Percentiles rank a stretch among this genome's conserved stretches.
phyloP scores from a whole-genome alignment of 2,888 invertebrate genomes.

The Dicycla oo region DNA sequence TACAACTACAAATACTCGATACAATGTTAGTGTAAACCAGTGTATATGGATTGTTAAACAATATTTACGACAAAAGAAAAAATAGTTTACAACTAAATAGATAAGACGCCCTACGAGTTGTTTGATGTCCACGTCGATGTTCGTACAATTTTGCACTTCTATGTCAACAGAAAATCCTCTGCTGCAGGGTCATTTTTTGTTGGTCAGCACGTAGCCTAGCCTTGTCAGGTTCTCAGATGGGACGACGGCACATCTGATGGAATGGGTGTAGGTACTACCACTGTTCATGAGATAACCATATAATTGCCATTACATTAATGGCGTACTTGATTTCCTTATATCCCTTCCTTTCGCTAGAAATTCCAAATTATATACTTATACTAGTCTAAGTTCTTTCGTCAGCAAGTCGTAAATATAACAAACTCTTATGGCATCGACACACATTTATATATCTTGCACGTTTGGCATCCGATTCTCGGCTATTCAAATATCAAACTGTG shows the following conservation, averaged over 20 bases:
- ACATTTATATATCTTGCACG: constrained; percentile 22
- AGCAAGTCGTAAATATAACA: constrained; percentile 19
- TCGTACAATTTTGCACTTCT: background rate
- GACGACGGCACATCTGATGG: background rate
- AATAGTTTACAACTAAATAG: constrained; percentile 62
- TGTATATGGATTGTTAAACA: constrained; percentile 53
- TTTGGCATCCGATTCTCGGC: constrained; percentile 53
- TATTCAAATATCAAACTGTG: constrained; percentile 37
- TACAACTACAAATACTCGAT: constrained; percentile 63
- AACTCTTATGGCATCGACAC: constrained; percentile 51
- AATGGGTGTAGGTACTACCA: too few species aligned
- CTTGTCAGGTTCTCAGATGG: background rate
- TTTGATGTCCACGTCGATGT: background rate
- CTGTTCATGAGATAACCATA: too few species aligned
- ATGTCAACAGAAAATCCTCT: background rate
- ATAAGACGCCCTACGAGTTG: background rate
- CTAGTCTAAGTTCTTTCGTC: constrained; percentile 18
- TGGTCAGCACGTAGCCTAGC: background rate
- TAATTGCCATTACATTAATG: too few species aligned
- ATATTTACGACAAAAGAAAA: constrained; percentile 40
- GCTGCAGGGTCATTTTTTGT: background rate
- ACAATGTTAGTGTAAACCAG: constrained; percentile 60
- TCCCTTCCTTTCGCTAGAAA: background rate
- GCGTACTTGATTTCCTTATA: background rate
- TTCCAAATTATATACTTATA: background rate